A percentile compares a stretch with the other conserved stretches of the same genome.
These are phyloP conservation scores for Myotis findleyi DNA, from an alignment of 2,797 vertebrate species.

Conservation along the genomic window DNA sequence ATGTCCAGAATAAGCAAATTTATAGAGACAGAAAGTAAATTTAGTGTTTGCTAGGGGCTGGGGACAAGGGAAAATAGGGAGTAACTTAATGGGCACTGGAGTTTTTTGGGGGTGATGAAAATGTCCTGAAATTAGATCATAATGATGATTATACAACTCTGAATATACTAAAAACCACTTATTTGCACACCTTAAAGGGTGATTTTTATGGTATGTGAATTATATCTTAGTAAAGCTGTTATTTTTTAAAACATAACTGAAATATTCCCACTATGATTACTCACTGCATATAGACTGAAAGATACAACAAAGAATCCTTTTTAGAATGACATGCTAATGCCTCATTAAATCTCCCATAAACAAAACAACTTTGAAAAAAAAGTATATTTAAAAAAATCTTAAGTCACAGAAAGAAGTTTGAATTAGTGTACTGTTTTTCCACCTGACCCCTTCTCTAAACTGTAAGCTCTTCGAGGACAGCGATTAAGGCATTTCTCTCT, in stretches of 20 bases:
- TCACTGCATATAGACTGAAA: neutral
- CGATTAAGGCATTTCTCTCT: neutral
- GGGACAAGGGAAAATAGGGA: neutral
- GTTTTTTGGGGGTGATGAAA: slow-evolving; percentile 27
- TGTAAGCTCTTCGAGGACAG: neutral
- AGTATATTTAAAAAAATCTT: neutral
- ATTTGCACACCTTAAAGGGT: slow-evolving; percentile 4
- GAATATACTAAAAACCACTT: neutral
- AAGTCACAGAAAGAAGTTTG: slow-evolving; percentile 22
- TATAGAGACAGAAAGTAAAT: slow-evolving; percentile 24
- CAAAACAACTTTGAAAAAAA: slow-evolving; percentile 35
- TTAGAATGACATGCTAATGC: neutral
- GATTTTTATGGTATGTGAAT: slow-evolving; percentile 5
- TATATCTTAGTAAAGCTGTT: neutral
- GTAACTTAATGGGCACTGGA: neutral
- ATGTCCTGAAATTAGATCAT: slow-evolving; percentile 16
- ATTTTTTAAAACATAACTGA: neutral
- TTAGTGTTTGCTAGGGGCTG: neutral
- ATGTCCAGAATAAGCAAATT: neutral
- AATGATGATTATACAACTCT: neutral
- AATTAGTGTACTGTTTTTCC: neutral
- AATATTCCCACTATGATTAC: slow-evolving; percentile 3
- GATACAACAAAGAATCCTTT: neutral
- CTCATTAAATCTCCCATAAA: slow-evolving; percentile 42
- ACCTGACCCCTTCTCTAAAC: neutral